Conservation (phyloP, 2,797 vertebrate species). For the Telmatherina bonti region DNA sequence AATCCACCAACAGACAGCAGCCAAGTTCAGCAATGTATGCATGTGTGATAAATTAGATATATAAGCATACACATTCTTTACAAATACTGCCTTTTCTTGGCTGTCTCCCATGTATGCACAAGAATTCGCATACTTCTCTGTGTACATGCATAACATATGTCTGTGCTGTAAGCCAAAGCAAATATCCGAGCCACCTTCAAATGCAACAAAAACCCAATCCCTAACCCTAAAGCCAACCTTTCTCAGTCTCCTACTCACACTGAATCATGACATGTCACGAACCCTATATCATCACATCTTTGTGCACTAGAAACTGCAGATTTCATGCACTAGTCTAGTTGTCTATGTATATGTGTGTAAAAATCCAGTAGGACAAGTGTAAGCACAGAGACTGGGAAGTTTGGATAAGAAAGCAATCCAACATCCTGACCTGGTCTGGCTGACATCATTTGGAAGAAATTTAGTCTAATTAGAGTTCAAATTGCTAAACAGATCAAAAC, state of each 20-base stretch:
- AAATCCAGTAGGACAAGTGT: constrained; percentile 46
- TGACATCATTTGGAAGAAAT: constrained; percentile 80
- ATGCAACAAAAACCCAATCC: constrained; percentile 22
- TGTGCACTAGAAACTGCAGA: not conserved
- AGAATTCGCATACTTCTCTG: constrained; percentile 21
- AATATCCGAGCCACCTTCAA: constrained; percentile 50
- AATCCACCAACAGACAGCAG: constrained; percentile 20
- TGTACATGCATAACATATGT: constrained; percentile 35
- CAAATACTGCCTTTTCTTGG: constrained; percentile 10
- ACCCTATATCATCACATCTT: not conserved
- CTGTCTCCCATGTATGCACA: constrained; percentile 20
- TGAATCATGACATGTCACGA: constrained; percentile 1
- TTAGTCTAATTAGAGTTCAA: constrained; percentile 74
- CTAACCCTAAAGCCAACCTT: constrained; percentile 23
- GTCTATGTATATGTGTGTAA: not conserved
- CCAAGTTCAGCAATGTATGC: constrained; percentile 57
- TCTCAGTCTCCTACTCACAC: constrained; percentile 1
- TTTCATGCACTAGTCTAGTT: constrained; percentile 1
- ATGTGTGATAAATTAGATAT: constrained; percentile 39
- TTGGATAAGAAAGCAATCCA: constrained; percentile 38
- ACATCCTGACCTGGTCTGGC: constrained; percentile 43
- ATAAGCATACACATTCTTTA: constrained; percentile 28
- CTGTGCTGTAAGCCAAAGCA: constrained; percentile 54
- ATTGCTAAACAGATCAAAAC: constrained; percentile 71
- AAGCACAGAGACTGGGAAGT: constrained; percentile 38